Conservation (phyloP, 2,113 vertebrate genomes). For the Dasyurus viverrinus region DNA sequence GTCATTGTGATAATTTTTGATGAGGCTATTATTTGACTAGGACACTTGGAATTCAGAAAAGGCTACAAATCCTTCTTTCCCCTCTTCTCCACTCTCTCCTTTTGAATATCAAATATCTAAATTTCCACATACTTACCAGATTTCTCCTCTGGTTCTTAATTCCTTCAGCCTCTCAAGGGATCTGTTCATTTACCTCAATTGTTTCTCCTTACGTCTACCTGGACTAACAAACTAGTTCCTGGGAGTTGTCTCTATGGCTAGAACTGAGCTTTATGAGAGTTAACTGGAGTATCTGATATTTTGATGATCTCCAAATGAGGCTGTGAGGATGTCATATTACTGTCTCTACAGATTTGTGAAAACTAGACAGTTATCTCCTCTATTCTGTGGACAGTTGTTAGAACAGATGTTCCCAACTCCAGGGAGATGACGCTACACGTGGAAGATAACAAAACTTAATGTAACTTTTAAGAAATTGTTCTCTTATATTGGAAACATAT, state of each 20-base stretch:
- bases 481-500: background rate
- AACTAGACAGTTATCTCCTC: slow-evolving; percentile 45
- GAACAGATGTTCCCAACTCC: slow-evolving; percentile 50
- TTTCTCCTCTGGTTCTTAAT: slow-evolving; percentile 66
- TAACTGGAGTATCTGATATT: slow-evolving; percentile 63
- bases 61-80: slow-evolving; percentile 27
- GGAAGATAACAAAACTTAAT: background rate
- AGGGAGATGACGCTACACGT: slow-evolving; percentile 13
- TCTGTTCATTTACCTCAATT: slow-evolving; percentile 68
- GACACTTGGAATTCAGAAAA: slow-evolving; percentile 25
- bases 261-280: slow-evolving; percentile 64
- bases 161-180: slow-evolving; percentile 63
- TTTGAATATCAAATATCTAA: slow-evolving; percentile 54
- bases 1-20: slow-evolving; percentile 69
- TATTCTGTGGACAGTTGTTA: slow-evolving; percentile 27
- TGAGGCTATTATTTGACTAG: slow-evolving; percentile 70
- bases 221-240: slow-evolving; percentile 63
- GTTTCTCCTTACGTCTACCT: slow-evolving; percentile 69
- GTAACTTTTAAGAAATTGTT: background rate
- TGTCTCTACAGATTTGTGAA: background rate
- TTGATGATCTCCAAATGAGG: slow-evolving; percentile 68
- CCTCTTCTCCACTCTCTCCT: slow-evolving; percentile 64
- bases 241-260: slow-evolving; percentile 59
- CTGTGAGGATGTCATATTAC: slow-evolving; percentile 60
- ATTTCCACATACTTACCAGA: slow-evolving; percentile 58